Conservation (phyloP, 2,888 invertebrate genomes). For the Brassicogethes aeneus region DNA sequence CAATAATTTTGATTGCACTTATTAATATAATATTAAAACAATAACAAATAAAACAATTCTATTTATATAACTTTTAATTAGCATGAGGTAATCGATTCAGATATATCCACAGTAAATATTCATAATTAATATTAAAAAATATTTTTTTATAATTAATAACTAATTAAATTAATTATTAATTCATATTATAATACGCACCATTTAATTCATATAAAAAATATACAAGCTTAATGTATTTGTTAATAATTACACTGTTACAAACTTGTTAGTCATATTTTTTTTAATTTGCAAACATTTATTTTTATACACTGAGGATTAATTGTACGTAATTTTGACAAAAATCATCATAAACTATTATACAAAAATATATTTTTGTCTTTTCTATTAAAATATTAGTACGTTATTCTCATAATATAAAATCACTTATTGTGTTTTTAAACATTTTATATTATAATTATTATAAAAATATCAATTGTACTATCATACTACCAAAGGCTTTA, state of each 20-base stretch:
- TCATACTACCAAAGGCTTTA: not conserved
- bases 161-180: not conserved
- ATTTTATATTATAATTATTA: too few species aligned
- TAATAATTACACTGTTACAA: not conserved
- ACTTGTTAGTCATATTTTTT: not conserved
- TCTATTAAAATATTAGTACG: not conserved
- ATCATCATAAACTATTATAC: too few species aligned
- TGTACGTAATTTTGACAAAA: too few species aligned
- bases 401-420: too few species aligned
- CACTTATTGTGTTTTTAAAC: too few species aligned
- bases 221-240: not conserved
- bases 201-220: slow-evolving; percentile 5
- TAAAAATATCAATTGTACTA: not conserved
- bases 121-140: too few species aligned
- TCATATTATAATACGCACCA: slow-evolving; percentile 1
- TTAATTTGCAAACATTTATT: not conserved
- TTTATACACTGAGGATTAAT: not conserved
- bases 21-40: too few species aligned
- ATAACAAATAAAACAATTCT: too few species aligned
- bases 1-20: too few species aligned
- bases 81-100: not conserved
- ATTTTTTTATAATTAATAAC: too few species aligned
- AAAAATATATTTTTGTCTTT: not conserved
- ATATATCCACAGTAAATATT: too few species aligned
- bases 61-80: too few species aligned